Conservation (phyloP, 1,140 invertebrate species). For the Trypoxylus dichotomus region DNA sequence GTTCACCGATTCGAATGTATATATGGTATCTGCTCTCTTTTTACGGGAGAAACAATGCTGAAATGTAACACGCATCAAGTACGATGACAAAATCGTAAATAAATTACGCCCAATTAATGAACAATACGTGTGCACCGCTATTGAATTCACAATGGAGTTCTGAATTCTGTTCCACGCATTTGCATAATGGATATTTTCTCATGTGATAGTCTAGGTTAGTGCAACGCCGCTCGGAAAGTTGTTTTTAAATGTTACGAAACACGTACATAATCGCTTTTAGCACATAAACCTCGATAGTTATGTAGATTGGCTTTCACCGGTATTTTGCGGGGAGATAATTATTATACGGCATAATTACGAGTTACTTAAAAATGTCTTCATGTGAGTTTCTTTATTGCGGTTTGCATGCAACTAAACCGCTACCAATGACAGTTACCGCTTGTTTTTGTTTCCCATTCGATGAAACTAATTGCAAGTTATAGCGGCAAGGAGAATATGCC, state of each 20-base stretch:
- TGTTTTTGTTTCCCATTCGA: background rate
- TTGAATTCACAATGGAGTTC: slow-evolving; percentile 12
- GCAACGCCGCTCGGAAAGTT: slow-evolving; percentile 1
- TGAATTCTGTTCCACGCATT: background rate
- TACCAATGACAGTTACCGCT: background rate
- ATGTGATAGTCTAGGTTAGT: slow-evolving; percentile 19
- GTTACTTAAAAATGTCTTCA: background rate
- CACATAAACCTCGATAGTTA: slow-evolving; percentile 23
- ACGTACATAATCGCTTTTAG: slow-evolving; percentile 9
- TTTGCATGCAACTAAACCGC: background rate
- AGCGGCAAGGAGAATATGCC: too few relatives aligned
- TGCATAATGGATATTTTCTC: slow-evolving; percentile 17
- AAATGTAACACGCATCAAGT: background rate
- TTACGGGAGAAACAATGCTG: background rate
- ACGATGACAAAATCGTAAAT: slow-evolving; percentile 23
- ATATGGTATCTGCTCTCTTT: background rate
- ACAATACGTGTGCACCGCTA: background rate
- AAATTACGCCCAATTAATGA: background rate
- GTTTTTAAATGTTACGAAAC: slow-evolving; percentile 21
- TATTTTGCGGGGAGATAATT: slow-evolving; percentile 11
- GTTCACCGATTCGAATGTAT: background rate
- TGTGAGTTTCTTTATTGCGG: background rate
- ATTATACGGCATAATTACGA: background rate
- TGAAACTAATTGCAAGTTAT: too few relatives aligned
- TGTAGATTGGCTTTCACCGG: slow-evolving; percentile 18